Percentiles rank a stretch among this genome's conserved stretches.
Evolutionary conservation across 2,113 vertebrate genomes (phyloP).

Genomic region (Baryphthengus martii): DNA sequence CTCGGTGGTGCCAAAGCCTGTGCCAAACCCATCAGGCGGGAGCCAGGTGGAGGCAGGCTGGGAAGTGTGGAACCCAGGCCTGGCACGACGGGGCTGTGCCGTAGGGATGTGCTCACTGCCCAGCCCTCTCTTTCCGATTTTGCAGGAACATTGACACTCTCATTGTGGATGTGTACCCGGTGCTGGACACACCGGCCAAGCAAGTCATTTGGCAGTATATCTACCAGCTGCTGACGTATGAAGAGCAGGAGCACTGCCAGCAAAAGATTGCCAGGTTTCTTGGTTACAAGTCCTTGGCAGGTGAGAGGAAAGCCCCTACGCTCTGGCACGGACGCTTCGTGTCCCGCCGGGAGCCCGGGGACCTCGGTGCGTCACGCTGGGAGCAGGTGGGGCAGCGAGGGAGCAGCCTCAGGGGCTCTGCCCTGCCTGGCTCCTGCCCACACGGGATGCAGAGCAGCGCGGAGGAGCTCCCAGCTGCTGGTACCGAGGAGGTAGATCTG

Average conservation of each 20-base stretch:
- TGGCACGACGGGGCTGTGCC: not conserved
- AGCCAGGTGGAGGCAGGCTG: not conserved
- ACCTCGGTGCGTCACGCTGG: rapidly evolving
- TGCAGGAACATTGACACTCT: slow-evolving; percentile 94
- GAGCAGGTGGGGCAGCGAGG: not conserved
- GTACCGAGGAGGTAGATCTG: not conserved
- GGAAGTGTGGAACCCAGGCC: not conserved
- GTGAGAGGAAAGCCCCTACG: slow-evolving; percentile 29
- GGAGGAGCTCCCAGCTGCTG: not conserved
- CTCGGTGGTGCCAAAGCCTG: rapidly evolving
- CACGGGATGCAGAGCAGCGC: not conserved
- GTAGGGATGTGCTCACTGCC: not conserved
- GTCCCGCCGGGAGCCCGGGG: not conserved
- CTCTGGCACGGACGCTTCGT: rapidly evolving
- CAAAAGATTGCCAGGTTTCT: slow-evolving; percentile 96
- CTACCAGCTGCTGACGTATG: slow-evolving; percentile 95
- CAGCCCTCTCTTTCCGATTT: not conserved
- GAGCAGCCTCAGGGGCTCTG: not conserved
- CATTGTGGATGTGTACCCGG: slow-evolving; percentile 92
- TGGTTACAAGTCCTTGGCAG: slow-evolving; percentile 84
- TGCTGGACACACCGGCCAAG: slow-evolving; percentile 96
- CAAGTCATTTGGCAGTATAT: slow-evolving; percentile 98
- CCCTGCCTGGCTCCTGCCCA: not conserved
- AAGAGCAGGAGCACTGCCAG: slow-evolving; percentile 96
- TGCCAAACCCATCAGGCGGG: not conserved